Base-by-base conservation (phyloP, 2,888 invertebrate genomes). In the Aphrophora alni region DNA sequence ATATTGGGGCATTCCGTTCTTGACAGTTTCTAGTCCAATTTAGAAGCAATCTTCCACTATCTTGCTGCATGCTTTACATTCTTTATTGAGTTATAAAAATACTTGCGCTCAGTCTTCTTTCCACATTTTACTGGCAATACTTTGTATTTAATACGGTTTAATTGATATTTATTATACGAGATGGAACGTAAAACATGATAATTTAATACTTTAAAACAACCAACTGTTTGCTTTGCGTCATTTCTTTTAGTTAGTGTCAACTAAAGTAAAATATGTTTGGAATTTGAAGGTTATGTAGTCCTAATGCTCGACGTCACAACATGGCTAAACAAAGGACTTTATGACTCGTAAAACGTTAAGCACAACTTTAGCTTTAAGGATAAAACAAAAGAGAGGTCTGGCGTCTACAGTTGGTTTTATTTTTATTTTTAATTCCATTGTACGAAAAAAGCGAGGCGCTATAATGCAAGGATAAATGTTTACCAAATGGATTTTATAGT, bases 301-400 rank as follows among this genome's bases (percentile, higher is more conserved):
- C 28, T 76, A 76, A 69, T 69, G 38, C 38, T 25, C 21, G 59
- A 21, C 75, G 59, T 75, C 78, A 59, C 27, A 74, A 73, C 24
- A 25, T 33, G 44, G 24, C 59, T 59, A 59, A 59, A 59, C 59
- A 59, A 59, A 59, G 59, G 21, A 59, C 21, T 59, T 59, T 59
- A 59, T 59, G n/a, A 21, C n/a, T 21, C 59, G 21, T 59, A 59
- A 59, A 59, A 59, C 21, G 21, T 21, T 59, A 59, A 59, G 2
- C 59, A 59, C 4, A 2, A 5, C 59, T n/a, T 59, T 14, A 44
- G 44, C 44, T 14, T 44, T 44, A 2, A 44, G 14, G 44, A 44
- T 14, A 44, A 14, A 44, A 44, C 33, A 4, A n/a, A n/a, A n/a
- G n/a, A n/a, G n/a, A n/a, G n/a, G n/a, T n/a, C n/a, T n/a, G n/a